Evolutionary conservation across 92 coral and sea anemone species (phyloP).

Genomic region (Palythoa grandiflora): DNA sequence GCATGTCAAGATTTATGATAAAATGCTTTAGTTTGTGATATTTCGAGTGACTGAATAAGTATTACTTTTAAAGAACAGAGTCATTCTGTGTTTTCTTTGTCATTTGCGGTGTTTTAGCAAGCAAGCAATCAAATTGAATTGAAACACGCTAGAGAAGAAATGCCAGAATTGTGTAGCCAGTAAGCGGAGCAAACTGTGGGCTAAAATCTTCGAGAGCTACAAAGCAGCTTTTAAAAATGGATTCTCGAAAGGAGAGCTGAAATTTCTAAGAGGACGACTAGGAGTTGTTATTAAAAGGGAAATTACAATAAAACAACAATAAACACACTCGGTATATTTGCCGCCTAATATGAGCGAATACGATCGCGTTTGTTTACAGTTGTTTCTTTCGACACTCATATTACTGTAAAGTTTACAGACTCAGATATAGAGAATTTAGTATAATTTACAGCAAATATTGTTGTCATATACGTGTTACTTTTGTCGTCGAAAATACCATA

Average conservation of each 20-base stretch:
- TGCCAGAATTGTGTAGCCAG: not conserved
- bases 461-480: not conserved
- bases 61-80: not conserved
- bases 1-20: constrained; percentile 4
- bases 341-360: not conserved
- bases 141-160: constrained; percentile 11
- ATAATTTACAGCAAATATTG: not conserved
- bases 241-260: not conserved
- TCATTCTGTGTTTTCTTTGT: not conserved
- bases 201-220: not conserved
- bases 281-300: not conserved
- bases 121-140: constrained; percentile 11
- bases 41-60: not conserved
- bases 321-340: not conserved
- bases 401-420: constrained; percentile 4
- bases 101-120: not conserved
- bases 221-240: not conserved
- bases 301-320: not conserved
- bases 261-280: not conserved
- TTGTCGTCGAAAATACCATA: not conserved
- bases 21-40: not conserved
- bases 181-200: not conserved
- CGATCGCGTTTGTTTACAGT: not conserved
- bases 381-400: constrained; percentile 4
- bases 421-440: not conserved